Evolutionary conservation across 2,113 vertebrate genomes (phyloP), one percentile per base, ranked within the genome.

Genomic region (Leucopternis melanops): DNA sequence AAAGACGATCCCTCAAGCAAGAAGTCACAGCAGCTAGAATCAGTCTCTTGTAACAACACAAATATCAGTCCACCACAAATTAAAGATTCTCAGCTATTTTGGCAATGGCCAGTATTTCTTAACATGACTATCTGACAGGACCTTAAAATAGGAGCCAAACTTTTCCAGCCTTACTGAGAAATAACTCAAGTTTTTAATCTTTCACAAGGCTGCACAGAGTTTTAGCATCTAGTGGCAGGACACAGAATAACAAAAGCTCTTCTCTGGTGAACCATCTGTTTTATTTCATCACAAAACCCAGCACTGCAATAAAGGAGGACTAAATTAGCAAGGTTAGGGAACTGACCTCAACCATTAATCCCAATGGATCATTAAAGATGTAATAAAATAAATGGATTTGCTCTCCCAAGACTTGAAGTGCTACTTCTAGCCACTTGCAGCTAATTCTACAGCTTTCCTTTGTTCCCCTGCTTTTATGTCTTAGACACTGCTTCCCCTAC

Each of bases 381-480:
- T 55, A 91, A 94, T 57, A 67, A 92, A 94, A 84, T 26, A 74
- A 86, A 92, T 22, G 38, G 69, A 91, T 94, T 84, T 91, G 61
- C 54, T 79, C 65, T 94, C 66, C 23, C 50, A 70, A 38, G 40
- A 65, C 32, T 34, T 67, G 58, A 89, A 84, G 65, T 66, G 90
- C 80, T 83, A 71, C 69, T 92, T 89, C 20, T 13, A 91, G 62
- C 29, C 52, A 71, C 36, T 44, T 81, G 57, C 50, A 93, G 75
- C 34, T 49, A 42, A 89, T 49, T 74, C 69, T 59, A 47, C 47
- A 88, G 65, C 17, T 52, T 63, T 8, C 16, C 62, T 92, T 62
- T 59, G 27, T 25, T 87, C 59, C 47, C 25, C 1, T 12, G 22
- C 40, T 81, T 80, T 12, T 26, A 42, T 2, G 0, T 52, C 32